These are phyloP conservation scores for Diprion similis DNA, from an alignment of 1,140 invertebrate species.

Conservation along the genomic window DNA sequence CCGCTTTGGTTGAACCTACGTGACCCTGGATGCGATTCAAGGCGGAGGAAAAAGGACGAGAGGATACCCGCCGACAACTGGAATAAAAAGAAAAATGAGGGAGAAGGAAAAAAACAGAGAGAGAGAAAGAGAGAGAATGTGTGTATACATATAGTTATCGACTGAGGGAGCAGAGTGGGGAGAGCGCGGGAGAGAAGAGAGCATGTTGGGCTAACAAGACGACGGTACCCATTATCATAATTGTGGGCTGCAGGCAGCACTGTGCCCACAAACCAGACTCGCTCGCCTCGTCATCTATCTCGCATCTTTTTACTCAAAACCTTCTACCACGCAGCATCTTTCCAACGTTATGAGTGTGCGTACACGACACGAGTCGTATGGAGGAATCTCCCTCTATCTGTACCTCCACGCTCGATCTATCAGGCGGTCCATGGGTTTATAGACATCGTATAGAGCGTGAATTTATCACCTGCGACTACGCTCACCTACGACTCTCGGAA, in stretches of 20 bases:
- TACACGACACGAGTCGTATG: no score
- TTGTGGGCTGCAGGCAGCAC: conserved; percentile 60
- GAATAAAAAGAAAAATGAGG: conserved; percentile 30
- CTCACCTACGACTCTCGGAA: no score
- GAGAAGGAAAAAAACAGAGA: conserved; percentile 27
- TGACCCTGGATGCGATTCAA: conserved; percentile 24
- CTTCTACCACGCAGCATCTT: conserved; percentile 14
- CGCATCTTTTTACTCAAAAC: conserved; percentile 37
- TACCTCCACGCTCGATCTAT: no score
- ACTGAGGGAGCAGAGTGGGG: conserved; percentile 18
- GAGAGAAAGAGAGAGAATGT: conserved; percentile 22
- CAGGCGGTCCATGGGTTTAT: no score
- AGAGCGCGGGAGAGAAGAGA: conserved; percentile 32
- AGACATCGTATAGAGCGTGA: no score
- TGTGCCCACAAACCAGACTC: conserved; percentile 63
- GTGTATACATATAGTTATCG: conserved; percentile 34
- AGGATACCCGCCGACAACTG: conserved; percentile 9
- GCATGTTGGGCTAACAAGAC: conserved; percentile 59
- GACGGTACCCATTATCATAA: conserved; percentile 61
- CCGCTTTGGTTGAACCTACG: conserved; percentile 26
- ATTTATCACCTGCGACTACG: no score
- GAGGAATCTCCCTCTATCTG: no score
- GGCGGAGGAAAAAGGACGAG: conserved; percentile 16
- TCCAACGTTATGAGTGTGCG: not conserved
- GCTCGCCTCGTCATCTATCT: conserved; percentile 53